These are phyloP conservation scores for Benitochromis conjunctus DNA, from an alignment of 2,113 vertebrate species.

Conservation along the genomic window DNA sequence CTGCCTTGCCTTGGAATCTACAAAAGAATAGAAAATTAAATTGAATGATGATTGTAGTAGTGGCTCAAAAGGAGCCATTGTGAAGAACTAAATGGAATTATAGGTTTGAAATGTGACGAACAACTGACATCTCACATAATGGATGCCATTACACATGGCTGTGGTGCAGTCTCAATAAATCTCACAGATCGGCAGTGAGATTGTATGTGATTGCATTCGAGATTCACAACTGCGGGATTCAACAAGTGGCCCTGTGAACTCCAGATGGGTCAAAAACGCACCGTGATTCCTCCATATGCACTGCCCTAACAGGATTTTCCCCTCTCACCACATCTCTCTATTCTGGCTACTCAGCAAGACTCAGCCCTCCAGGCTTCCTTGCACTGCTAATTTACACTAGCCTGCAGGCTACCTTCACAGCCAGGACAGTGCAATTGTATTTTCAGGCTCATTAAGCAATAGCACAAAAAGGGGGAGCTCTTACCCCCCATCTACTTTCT, in stretches of 20 bases:
- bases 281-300: constrained; percentile 59
- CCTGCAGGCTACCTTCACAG: constrained; percentile 77
- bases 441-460: constrained; percentile 81
- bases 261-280: constrained; percentile 31
- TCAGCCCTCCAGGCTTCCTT: constrained; percentile 72
- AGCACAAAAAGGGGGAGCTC: constrained; percentile 44
- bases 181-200: constrained; percentile 30
- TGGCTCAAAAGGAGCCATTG: constrained; percentile 53
- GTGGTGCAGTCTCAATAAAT: constrained; percentile 24
- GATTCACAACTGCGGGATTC: not conserved
- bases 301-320: constrained; percentile 59
- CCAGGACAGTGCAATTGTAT: constrained; percentile 76
- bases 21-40: constrained; percentile 66
- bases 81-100: constrained; percentile 49
- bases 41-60: constrained; percentile 66
- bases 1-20: constrained; percentile 25
- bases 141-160: constrained; percentile 29
- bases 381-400: constrained; percentile 76
- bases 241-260: constrained; percentile 52
- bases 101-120: constrained; percentile 57
- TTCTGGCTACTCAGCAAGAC: constrained; percentile 73
- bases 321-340: constrained; percentile 51
- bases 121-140: constrained; percentile 43
- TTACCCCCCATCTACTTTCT: constrained; percentile 48
- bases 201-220: not conserved